These are phyloP conservation scores for Drosophila prolongata DNA, from an alignment of 2,888 invertebrate genomes.

Conservation along the genomic window DNA sequence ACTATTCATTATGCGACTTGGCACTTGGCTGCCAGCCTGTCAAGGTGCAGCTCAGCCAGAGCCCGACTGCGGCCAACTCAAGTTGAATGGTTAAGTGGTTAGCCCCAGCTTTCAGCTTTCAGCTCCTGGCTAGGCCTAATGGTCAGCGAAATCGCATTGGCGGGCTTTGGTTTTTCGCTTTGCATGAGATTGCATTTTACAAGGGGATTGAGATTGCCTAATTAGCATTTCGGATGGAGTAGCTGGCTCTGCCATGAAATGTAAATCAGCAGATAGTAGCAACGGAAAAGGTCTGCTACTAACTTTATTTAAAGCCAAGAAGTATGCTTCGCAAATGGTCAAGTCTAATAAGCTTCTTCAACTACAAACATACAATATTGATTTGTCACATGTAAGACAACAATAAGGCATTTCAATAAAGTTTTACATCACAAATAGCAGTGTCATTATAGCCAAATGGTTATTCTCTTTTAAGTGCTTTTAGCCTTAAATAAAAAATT, in stretches of 20 bases:
- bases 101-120: slow-evolving; percentile 19
- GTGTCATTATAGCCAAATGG: too few species aligned
- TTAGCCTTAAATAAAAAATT: too few species aligned
- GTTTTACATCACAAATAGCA: too few species aligned
- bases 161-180: slow-evolving; percentile 8
- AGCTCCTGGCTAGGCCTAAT: slow-evolving; percentile 15
- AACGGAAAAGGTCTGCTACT: not conserved
- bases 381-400: too few species aligned
- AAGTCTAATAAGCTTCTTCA: too few species aligned
- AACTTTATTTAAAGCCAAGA: not conserved
- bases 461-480: too few species aligned
- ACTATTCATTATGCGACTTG: slow-evolving; percentile 72
- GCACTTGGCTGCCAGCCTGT: slow-evolving; percentile 63
- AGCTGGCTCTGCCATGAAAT: not conserved
- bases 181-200: slow-evolving; percentile 35
- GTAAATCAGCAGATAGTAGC: not conserved
- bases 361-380: too few species aligned
- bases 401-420: too few species aligned
- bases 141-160: slow-evolving; percentile 18
- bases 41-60: slow-evolving; percentile 41
- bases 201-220: slow-evolving; percentile 39
- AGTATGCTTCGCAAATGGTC: too few species aligned
- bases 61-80: slow-evolving; percentile 28
- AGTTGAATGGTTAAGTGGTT: slow-evolving; percentile 45
- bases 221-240: slow-evolving; percentile 26